Percentiles rank a stretch among this genome's conserved stretches.
phyloP scores from a whole-genome alignment of 2,888 invertebrate genomes.

The Phalera bucephala region DNA sequence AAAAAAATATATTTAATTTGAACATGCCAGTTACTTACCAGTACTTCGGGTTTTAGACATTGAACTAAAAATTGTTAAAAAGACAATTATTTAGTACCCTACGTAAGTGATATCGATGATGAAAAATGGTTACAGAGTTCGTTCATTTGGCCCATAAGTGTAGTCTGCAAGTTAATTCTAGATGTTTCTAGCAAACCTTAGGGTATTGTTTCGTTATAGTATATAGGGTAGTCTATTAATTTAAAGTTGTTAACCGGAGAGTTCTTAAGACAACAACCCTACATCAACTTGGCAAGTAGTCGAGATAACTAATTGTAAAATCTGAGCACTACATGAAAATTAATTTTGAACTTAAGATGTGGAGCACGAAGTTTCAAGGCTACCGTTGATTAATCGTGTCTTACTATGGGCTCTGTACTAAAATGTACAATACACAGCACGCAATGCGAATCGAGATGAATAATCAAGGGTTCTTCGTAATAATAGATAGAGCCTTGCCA shows the following conservation, averaged over 20 bases:
- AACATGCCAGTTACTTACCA: too few relatives aligned
- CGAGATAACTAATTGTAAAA: constrained; percentile 31
- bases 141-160: background rate
- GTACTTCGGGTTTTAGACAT: too few relatives aligned
- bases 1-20: too few relatives aligned
- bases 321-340: constrained; percentile 45
- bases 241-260: background rate
- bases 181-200: background rate
- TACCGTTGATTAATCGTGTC: constrained; percentile 62
- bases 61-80: too few relatives aligned
- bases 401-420: constrained; percentile 32
- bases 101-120: background rate
- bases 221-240: too few relatives aligned
- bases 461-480: constrained; percentile 35
- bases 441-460: constrained; percentile 39
- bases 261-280: background rate
- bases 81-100: too few relatives aligned
- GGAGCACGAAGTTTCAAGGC: constrained; percentile 54
- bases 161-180: background rate
- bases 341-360: constrained; percentile 50
- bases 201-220: too few relatives aligned
- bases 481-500: constrained; percentile 38
- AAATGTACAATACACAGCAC: constrained; percentile 27
- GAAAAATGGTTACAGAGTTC: background rate
- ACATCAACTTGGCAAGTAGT: constrained; percentile 1